Evolutionary conservation across 2,113 vertebrate species (phyloP), one percentile per base, ranked within the genome.

Genomic region (Anarhynchus alexandrinus): DNA sequence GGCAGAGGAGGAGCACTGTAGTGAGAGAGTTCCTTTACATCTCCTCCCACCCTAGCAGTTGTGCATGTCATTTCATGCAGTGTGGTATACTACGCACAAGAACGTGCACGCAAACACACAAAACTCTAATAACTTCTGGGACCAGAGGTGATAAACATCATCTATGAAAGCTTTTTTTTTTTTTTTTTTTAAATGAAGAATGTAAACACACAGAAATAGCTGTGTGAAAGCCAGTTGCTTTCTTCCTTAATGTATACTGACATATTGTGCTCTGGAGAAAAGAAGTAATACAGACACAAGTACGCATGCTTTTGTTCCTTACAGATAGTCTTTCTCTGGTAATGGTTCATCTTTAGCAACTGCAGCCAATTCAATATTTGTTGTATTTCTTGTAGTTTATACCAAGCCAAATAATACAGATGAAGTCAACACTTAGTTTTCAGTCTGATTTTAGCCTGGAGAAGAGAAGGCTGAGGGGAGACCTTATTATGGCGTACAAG

Each of bases 351-450:
- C 52, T 80, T 79, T 91, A 93, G 49, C 22, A 79, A 30, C 29
- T 72, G 52, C 43, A 85, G 73, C 29, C 43, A 69, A 22, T 76
- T 87, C 61, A 79, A 2, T 82, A 65, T 72, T 90, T 88, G 9
- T 42, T 55, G 26, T 54, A 42, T 72, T 90, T 88, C 7, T 42
- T 55, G 29, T 54, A 42, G 32, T 45, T 76, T 86, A 42, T 43
- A 49, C 21, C 65, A 65, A 54, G 23, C 43, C 70, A 90, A 80
- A 30, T 49, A 69, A 61, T 52, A 38, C 66, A 61, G 40, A 90
- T 87, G 18, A 92, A 90, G 54, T 21, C 78, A 86, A 52, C 43
- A 55, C n/a, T 82, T 61, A 52, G 11, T 65, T 92, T 93, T 80
- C 54, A n/a, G 16, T 85, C 57, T 21, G 49, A 42, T n/a, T n/a